Evolutionary conservation across 1,140 invertebrate genomes (phyloP).

Genomic region (Glomeris maerens): DNA sequence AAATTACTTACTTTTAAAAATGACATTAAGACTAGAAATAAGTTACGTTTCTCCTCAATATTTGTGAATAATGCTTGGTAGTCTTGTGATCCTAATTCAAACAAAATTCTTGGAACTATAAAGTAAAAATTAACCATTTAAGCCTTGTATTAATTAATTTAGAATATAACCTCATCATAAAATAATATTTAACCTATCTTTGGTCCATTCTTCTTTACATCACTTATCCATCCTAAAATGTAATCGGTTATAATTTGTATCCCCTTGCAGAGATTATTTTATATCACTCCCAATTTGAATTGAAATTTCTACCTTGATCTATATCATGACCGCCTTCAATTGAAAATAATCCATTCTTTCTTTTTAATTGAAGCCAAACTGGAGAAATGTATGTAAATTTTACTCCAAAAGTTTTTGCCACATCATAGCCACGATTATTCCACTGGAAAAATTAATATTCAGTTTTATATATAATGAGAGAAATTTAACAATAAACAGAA

Average conservation of each 20-base stretch:
- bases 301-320: constrained; percentile 24
- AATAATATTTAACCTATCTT: constrained; percentile 26
- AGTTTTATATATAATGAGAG: constrained; percentile 11
- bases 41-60: constrained; percentile 39
- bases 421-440: constrained; percentile 87
- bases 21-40: constrained; percentile 44
- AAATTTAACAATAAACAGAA: constrained; percentile 12
- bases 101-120: constrained; percentile 59
- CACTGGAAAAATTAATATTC: constrained; percentile 49
- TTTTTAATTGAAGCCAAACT: constrained; percentile 77
- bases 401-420: constrained; percentile 72
- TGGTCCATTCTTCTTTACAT: constrained; percentile 39
- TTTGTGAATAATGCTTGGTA: constrained; percentile 46
- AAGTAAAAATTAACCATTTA: constrained; percentile 11
- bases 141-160: background rate
- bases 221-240: constrained; percentile 64
- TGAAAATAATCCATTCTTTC: constrained; percentile 35
- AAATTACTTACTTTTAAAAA: constrained; percentile 37
- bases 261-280: constrained; percentile 20
- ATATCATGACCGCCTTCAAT: constrained; percentile 39
- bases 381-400: constrained; percentile 87
- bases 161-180: constrained; percentile 14
- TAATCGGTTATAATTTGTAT: constrained; percentile 55
- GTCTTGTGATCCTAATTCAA: constrained; percentile 65
- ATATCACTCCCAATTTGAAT: background rate